Conservation (phyloP, 2,888 invertebrate species). For the Mechanitis mazaeus region DNA sequence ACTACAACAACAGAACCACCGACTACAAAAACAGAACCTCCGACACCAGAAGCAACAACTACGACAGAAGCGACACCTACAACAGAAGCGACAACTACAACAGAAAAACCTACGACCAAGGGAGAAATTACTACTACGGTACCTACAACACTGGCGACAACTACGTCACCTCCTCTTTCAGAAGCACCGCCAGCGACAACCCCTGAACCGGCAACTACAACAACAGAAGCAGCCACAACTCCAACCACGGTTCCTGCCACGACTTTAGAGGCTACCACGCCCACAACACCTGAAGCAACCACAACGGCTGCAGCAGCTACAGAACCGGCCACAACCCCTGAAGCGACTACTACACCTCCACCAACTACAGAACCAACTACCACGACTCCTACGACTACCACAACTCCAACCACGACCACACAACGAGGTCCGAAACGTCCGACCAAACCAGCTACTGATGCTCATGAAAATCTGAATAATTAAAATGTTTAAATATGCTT, state of each 20-base stretch:
- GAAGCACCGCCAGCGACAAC: no score
- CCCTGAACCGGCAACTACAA: not conserved
- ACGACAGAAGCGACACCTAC: not conserved
- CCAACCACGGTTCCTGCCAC: constrained; percentile 20
- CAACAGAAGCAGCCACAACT: constrained; percentile 20
- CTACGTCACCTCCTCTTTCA: not conserved
- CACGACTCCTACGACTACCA: constrained; percentile 14
- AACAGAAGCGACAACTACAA: not conserved
- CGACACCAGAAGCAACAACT: constrained; percentile 8
- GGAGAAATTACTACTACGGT: constrained; percentile 6
- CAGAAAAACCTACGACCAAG: constrained; percentile 7
- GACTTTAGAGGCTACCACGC: constrained; percentile 15
- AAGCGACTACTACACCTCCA: constrained; percentile 10
- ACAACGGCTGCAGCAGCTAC: constrained; percentile 15
- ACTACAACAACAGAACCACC: constrained; percentile 12
- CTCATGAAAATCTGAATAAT: constrained; percentile 32
- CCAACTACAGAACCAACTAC: constrained; percentile 7
- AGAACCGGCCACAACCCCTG: not conserved
- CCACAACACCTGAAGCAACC: constrained; percentile 15
- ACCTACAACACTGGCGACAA: constrained; percentile 1
- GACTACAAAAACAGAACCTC: constrained; percentile 10
- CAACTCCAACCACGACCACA: constrained; percentile 10
- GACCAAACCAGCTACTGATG: constrained; percentile 23
- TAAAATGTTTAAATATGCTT: constrained; percentile 10
- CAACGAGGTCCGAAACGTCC: not conserved